A percentile compares a stretch with the other conserved stretches of the same genome.
Conservation (phyloP, 2,888 invertebrate species). For the Apocheima hispidaria region DNA sequence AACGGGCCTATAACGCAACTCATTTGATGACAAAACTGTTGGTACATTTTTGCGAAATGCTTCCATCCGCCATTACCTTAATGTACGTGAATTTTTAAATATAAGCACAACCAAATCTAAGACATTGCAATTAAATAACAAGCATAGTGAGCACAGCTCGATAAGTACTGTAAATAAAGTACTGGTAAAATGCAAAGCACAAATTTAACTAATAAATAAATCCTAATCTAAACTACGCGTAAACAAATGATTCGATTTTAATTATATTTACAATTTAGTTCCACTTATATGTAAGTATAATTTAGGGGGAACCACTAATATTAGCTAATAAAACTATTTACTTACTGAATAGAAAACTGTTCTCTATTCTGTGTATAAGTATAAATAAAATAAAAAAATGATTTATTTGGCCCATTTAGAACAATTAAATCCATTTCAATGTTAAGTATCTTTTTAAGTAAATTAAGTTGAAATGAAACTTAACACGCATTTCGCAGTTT, state of each 20-base stretch:
- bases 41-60: neutral
- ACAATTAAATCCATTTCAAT: constrained; percentile 24
- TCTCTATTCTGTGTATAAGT: constrained; percentile 30
- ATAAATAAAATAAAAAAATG: constrained; percentile 28
- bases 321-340: constrained; percentile 48
- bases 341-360: constrained; percentile 41
- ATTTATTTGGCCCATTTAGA: constrained; percentile 34
- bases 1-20: too few relatives aligned
- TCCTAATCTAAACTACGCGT: constrained; percentile 39
- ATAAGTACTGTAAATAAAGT: constrained; percentile 49
- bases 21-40: too few relatives aligned
- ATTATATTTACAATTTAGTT: constrained; percentile 59
- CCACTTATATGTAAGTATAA: constrained; percentile 54
- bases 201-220: constrained; percentile 35
- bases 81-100: neutral
- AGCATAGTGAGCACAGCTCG: constrained; percentile 49
- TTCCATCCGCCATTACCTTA: neutral
- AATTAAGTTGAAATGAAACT: constrained; percentile 5
- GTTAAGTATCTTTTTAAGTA: constrained; percentile 33
- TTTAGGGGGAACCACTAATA: constrained; percentile 51
- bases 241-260: constrained; percentile 43
- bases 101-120: constrained; percentile 30
- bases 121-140: constrained; percentile 49
- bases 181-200: constrained; percentile 53
- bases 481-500: neutral